Evolutionary conservation across 1,140 invertebrate species (phyloP), one percentile per base, ranked within the genome.

Genomic region (Wasmannia auropunctata): DNA sequence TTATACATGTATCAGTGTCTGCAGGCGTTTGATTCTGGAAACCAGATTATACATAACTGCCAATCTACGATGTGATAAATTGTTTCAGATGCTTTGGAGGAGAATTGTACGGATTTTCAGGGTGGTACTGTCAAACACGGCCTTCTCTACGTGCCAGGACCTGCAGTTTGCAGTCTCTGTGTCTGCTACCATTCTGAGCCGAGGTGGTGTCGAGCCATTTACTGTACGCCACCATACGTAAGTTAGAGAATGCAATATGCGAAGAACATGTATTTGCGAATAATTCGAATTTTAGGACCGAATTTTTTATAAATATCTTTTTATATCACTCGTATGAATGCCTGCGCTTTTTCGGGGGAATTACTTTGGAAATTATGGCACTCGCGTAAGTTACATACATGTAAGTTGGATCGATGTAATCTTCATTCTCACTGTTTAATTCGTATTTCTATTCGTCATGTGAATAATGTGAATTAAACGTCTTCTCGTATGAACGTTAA

Each of bases 131-230:
- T 98, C 14, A 96, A 95, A 37, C 97, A 98, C 94, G 98, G 98
- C 19, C 95, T 97, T 72, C 95, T 97, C 6, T 98, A 98, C 94
- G 97, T 98, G 34, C 98, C 98, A 19, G 97, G 98, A 37, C 97
- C 97, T 2, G 97, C 98, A 28, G 97, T 97, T n/a, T 98, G 98
- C 93, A 97, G 97, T 60, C 96, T 97, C 80, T 98, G 98, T 93
- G 97, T 97, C 22, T 98, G 98, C 95, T 97, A 98, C 93, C 97
- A 98, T 93, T 97, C 97, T 19, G 97, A 97, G 92, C 97, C 97
- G 69, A 97, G 97, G 95, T 98, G 97, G 97, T 98, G 98, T 94
- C 97, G 97, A 93, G 97, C 97, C 14, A 98, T 98, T 86, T 98
- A 97, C 94, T 98, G 98, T 92, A 96, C 97, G 90, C 97, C 98